Base-by-base conservation (phyloP, 2,888 invertebrate genomes). In the Hyposoter dolosus region DNA sequence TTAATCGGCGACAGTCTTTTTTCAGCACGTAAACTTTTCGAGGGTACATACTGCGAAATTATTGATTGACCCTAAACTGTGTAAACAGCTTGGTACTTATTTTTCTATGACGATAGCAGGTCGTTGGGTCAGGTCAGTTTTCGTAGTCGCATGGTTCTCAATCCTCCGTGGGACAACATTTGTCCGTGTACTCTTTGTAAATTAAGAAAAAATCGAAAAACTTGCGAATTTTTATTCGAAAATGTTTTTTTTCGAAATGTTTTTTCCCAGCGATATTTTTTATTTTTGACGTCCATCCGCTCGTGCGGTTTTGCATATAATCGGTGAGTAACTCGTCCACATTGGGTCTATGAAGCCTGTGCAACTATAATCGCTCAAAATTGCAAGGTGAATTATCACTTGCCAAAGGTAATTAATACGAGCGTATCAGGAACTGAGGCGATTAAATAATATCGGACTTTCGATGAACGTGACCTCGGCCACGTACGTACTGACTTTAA, bases 381-480 rank as follows among this genome's bases (percentile, higher is more conserved):
- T 40, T 40, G 40, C 40, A 40, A 60, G 28, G 56, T 60, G 10
- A 60, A 28, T 28, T 28, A 28, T 60, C 12, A 60, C 15, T 9
- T 23, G 10, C 23, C 56, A 28, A 60, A 12, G 28, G 2, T 6
- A 23, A 60, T 56, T 56, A 12, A 15, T 60, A 28, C 12, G 56
- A 60, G 28, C 28, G 28, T 60, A 60, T 60, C 56, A 60, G 12
- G 56, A 15, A 7, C 40, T 40, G 40, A 5, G 9, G 0, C 12
- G 23, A 28, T 23, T 23, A 60, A 4, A 60, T 6, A 50, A 9
- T 19, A 28, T 60, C 23, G 12, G 28, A 60, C 3, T 23, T 60
- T 28, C 47, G 28, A 28, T 60, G 56, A 60, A 60, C 56, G 56
- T 60, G 56, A 60, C 56, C 56, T 28, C 28, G 19, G 56, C 15